These are phyloP conservation scores for Crenuchus spilurus DNA, from an alignment of 2,797 vertebrate species.

Conservation along the genomic window DNA sequence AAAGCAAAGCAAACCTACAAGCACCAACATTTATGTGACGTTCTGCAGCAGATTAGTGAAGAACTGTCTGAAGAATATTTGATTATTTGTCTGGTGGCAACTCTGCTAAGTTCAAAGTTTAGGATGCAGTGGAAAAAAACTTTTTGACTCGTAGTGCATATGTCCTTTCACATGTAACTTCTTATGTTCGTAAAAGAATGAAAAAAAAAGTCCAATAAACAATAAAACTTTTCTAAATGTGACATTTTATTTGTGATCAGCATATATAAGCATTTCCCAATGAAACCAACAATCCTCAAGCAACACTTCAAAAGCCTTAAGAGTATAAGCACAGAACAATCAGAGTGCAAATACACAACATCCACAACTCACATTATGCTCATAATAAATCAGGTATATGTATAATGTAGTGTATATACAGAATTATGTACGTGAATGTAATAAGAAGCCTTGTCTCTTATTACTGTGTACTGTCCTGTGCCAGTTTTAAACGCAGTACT, in stretches of 20 bases:
- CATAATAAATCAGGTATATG: not conserved
- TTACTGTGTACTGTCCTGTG: constrained; percentile 1
- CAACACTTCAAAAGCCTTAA: constrained; percentile 14
- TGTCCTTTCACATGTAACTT: no score
- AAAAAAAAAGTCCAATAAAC: not conserved
- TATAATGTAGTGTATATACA: constrained; percentile 22
- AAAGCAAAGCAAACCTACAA: no score
- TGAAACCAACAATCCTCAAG: constrained; percentile 30
- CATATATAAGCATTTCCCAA: constrained; percentile 45
- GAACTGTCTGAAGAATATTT: no score
- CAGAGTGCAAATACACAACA: constrained; percentile 34
- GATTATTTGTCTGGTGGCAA: no score
- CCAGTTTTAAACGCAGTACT: constrained; percentile 76
- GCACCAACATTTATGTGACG: no score
- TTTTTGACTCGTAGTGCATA: not conserved
- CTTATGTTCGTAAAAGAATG: no score
- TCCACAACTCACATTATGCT: constrained; percentile 32
- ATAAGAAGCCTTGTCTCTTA: constrained; percentile 52
- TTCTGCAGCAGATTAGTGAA: no score
- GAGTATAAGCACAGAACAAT: constrained; percentile 39
- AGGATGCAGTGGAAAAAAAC: no score
- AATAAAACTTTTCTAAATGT: constrained; percentile 49
- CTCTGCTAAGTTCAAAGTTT: no score
- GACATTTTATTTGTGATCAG: constrained; percentile 64
- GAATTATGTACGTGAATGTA: not conserved